Conservation (phyloP, 2,113 vertebrate genomes). For the Steatornis caripensis region DNA sequence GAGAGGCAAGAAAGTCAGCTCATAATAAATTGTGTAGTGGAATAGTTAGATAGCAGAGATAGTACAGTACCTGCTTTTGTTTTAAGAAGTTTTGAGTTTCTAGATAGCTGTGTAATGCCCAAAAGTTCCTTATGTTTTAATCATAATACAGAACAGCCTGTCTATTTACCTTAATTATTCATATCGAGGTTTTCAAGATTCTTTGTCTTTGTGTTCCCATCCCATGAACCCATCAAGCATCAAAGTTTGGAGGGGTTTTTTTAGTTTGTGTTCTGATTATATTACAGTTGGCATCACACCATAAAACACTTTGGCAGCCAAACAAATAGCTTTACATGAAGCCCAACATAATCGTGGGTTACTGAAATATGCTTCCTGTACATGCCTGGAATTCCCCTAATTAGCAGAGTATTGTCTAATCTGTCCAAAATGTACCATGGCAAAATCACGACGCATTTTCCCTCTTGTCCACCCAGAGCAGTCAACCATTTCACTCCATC, state of each 20-base stretch:
- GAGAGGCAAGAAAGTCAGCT: neutral
- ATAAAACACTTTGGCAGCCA: slow-evolving; percentile 62
- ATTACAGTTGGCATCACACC: slow-evolving; percentile 60
- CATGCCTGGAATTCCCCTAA: slow-evolving; percentile 82
- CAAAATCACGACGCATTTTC: neutral
- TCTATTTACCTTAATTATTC: slow-evolving; percentile 21
- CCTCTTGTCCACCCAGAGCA: neutral
- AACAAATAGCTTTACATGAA: slow-evolving; percentile 57
- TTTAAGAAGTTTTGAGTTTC: slow-evolving; percentile 49
- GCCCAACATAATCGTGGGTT: slow-evolving; percentile 12
- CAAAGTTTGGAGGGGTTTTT: neutral
- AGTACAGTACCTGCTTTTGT: neutral
- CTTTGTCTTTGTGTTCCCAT: slow-evolving; percentile 30
- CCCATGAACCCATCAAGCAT: slow-evolving; percentile 30
- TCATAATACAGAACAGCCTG: neutral
- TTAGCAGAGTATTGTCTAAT: slow-evolving; percentile 77
- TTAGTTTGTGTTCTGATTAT: slow-evolving; percentile 4
- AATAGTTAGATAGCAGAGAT: neutral
- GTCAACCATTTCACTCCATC: neutral
- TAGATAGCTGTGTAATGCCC: neutral
- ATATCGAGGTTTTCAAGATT: slow-evolving; percentile 29
- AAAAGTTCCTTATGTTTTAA: slow-evolving; percentile 8
- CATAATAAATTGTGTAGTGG: neutral
- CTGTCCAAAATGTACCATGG: slow-evolving; percentile 52
- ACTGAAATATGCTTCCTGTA: slow-evolving; percentile 65